Conservation (phyloP, 2,113 vertebrate genomes). For the Ictalurus furcatus region DNA sequence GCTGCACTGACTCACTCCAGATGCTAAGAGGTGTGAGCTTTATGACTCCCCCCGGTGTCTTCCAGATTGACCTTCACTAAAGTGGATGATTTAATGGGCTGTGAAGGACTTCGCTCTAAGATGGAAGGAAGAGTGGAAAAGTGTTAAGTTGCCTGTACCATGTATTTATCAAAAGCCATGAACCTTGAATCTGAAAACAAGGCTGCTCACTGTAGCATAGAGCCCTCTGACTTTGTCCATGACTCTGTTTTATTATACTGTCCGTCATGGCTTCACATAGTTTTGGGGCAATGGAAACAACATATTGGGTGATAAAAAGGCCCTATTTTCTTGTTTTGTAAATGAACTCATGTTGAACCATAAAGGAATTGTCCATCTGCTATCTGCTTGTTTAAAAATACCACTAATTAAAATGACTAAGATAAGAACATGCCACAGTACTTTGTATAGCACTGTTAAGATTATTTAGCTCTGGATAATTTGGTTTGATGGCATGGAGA, state of each 20-base stretch:
- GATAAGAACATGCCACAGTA: not conserved
- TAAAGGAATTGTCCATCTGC: not conserved
- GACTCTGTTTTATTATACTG: slow-evolving; percentile 19
- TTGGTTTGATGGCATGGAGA: slow-evolving; percentile 1
- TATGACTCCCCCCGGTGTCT: slow-evolving; percentile 46
- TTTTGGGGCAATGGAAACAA: not conserved
- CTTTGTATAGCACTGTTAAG: not conserved
- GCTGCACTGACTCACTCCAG: slow-evolving; percentile 1
- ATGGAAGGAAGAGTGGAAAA: slow-evolving; percentile 46
- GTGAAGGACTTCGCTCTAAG: slow-evolving; percentile 52
- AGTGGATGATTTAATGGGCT: slow-evolving; percentile 50
- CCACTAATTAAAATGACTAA: not conserved
- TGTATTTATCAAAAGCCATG: slow-evolving; percentile 46
- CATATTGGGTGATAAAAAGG: not conserved
- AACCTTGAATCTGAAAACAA: slow-evolving; percentile 45
- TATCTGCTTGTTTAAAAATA: not conserved
- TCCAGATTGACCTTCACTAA: slow-evolving; percentile 46
- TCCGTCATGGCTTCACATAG: not conserved
- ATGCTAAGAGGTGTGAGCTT: slow-evolving; percentile 37
- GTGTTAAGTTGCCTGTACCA: slow-evolving; percentile 32
- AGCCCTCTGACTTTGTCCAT: slow-evolving; percentile 3
- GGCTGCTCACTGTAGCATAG: not conserved
- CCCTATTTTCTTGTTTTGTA: not conserved
- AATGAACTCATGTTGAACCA: not conserved
- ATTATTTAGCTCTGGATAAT: not conserved